Conservation (phyloP, 2,113 vertebrate genomes). For the Centropus bengalensis region DNA sequence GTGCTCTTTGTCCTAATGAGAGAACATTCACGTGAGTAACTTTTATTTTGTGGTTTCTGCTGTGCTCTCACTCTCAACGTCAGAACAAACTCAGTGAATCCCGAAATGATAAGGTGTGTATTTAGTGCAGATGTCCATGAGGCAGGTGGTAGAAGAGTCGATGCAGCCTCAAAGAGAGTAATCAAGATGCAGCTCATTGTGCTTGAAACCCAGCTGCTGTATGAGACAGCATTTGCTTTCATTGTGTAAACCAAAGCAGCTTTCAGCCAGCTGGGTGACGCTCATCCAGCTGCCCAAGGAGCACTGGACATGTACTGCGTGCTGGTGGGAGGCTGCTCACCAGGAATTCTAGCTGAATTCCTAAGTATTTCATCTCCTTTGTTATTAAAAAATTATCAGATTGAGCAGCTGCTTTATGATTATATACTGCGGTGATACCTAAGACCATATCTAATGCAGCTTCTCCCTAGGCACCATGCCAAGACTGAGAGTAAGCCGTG, state of each 20-base stretch:
- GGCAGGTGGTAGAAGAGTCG: background rate
- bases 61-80: background rate
- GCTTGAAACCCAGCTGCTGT: background rate
- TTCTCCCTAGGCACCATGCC: background rate
- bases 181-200: background rate
- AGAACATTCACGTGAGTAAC: background rate
- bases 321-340: background rate
- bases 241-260: background rate
- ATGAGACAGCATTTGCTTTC: background rate
- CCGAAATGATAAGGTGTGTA: fast-evolving
- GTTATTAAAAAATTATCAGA: background rate
- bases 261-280: background rate
- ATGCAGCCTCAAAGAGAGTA: background rate
- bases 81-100: background rate
- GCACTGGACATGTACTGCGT: fast-evolving
- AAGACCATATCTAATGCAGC: fast-evolving
- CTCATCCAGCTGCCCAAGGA: background rate
- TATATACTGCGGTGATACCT: too few relatives aligned
- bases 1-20: background rate
- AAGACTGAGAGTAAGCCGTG: background rate
- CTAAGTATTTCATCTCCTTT: background rate
- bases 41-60: background rate
- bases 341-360: background rate
- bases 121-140: background rate
- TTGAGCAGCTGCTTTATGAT: background rate